A percentile compares a stretch with the other conserved stretches of the same genome.
Conservation (phyloP, 1,140 invertebrate species). For the Pseudomyrmex cubaensis region DNA sequence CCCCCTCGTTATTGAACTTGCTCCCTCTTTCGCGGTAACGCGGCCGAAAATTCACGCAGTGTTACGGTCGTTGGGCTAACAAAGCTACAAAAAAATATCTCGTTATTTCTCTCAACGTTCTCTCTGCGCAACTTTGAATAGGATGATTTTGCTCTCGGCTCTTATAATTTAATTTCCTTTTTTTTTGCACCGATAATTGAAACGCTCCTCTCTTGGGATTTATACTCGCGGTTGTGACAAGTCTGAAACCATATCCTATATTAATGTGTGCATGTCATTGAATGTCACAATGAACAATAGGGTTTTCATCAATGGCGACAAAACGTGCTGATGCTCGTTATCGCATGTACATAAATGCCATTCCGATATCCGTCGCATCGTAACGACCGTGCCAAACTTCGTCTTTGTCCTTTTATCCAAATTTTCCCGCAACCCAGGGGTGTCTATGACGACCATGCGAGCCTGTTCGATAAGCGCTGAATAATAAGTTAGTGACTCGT, state of each 20-base stretch:
- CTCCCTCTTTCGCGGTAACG: conserved; percentile 15
- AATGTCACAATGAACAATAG: conserved; percentile 48
- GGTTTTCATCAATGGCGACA: conserved; percentile 29
- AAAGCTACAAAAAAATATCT: conserved; percentile 37
- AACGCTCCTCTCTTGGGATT: no score
- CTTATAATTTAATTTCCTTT: no score
- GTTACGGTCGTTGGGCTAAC: conserved; percentile 35
- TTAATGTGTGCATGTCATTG: background rate
- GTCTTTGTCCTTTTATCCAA: background rate
- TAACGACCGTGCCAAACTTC: background rate
- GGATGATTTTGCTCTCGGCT: no score
- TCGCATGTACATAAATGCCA: conserved; percentile 15
- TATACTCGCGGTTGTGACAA: background rate
- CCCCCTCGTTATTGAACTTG: conserved; percentile 46
- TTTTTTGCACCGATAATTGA: no score
- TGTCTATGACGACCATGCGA: conserved; percentile 70
- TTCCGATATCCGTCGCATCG: conserved; percentile 20
- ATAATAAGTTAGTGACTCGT: conserved; percentile 70
- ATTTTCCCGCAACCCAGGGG: conserved; percentile 34
- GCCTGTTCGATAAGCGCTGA: conserved; percentile 75
- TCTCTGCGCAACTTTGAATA: background rate
- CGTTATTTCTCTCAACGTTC: background rate
- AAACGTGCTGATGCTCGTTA: conserved; percentile 38
- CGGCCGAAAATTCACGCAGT: conserved; percentile 22
- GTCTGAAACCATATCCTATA: conserved; percentile 3